Evolutionary conservation across 1,140 invertebrate genomes (phyloP).

Genomic region (Chelonus insularis): DNA sequence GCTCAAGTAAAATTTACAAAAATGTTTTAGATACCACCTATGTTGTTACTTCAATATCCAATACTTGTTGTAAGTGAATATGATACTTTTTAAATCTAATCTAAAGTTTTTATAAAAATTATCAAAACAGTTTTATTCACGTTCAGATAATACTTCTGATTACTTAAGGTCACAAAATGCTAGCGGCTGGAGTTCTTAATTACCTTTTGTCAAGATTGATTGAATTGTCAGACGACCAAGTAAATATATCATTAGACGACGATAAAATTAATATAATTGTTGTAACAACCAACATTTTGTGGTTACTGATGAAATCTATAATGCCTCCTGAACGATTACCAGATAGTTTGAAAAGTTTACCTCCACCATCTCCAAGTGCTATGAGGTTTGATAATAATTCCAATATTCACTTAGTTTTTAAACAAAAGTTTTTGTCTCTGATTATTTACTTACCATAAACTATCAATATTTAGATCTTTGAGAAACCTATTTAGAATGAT

Average conservation of each 20-base stretch:
- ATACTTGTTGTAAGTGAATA: conserved; percentile 42
- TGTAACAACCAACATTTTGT: conserved; percentile 38
- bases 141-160: too few relatives aligned
- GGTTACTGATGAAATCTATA: conserved; percentile 37
- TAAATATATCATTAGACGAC: background rate
- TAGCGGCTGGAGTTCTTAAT: conserved; percentile 39
- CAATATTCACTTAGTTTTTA: too few relatives aligned
- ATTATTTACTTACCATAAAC: too few relatives aligned
- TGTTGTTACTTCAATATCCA: conserved; percentile 34
- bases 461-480: conserved; percentile 37
- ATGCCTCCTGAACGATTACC: conserved; percentile 11
- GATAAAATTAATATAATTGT: conserved; percentile 31
- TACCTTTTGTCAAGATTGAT: conserved; percentile 38
- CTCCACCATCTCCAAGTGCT: conserved; percentile 23
- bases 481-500: conserved; percentile 37
- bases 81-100: too few relatives aligned
- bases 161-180: conserved; percentile 45
- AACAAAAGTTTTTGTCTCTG: too few relatives aligned
- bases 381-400: conserved; percentile 43
- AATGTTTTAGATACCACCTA: conserved; percentile 35
- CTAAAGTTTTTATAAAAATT: too few relatives aligned
- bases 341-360: conserved; percentile 12
- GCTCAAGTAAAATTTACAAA: conserved; percentile 25
- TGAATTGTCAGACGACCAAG: conserved; percentile 25
- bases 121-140: too few relatives aligned